These are phyloP conservation scores for Pseudachorutes palmiensis DNA, from an alignment of 1,140 invertebrate genomes.

Conservation along the genomic window DNA sequence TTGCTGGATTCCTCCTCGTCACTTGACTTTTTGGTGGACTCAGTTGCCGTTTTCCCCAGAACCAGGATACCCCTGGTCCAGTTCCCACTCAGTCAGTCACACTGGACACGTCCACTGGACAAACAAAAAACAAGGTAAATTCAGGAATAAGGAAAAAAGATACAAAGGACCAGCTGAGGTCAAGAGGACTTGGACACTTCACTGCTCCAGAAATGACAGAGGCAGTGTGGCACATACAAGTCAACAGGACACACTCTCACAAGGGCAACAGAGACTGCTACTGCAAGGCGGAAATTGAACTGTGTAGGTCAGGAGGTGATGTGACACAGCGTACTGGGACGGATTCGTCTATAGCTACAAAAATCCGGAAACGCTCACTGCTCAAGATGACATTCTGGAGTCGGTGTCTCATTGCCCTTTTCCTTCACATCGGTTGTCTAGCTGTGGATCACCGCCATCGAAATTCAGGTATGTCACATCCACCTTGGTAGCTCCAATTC, in stretches of 20 bases:
- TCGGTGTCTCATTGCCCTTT: constrained; percentile 26
- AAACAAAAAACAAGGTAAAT: too few relatives aligned
- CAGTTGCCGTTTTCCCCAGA: too few relatives aligned
- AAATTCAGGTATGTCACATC: neutral
- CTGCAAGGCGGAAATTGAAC: neutral
- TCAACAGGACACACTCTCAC: neutral
- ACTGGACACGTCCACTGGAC: too few relatives aligned
- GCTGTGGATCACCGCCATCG: constrained; percentile 17
- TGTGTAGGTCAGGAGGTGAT: neutral
- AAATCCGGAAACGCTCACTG: neutral
- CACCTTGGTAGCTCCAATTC: too few relatives aligned
- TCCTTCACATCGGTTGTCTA: constrained; percentile 32
- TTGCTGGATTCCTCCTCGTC: too few relatives aligned
- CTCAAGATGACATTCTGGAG: constrained; percentile 26
- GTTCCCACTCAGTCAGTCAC: too few relatives aligned
- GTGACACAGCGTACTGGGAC: neutral
- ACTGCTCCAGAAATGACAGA: neutral
- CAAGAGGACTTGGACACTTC: too few relatives aligned
- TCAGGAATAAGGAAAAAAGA: too few relatives aligned
- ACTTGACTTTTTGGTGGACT: too few relatives aligned
- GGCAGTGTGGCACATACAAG: neutral
- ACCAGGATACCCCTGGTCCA: too few relatives aligned
- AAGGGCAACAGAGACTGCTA: neutral
- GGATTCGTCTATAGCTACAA: too few relatives aligned
- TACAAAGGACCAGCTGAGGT: too few relatives aligned